Percentiles rank a stretch among this genome's conserved stretches.
These are phyloP conservation scores for Watsonalla binaria DNA, from an alignment of 2,888 invertebrate genomes.

Conservation along the genomic window DNA sequence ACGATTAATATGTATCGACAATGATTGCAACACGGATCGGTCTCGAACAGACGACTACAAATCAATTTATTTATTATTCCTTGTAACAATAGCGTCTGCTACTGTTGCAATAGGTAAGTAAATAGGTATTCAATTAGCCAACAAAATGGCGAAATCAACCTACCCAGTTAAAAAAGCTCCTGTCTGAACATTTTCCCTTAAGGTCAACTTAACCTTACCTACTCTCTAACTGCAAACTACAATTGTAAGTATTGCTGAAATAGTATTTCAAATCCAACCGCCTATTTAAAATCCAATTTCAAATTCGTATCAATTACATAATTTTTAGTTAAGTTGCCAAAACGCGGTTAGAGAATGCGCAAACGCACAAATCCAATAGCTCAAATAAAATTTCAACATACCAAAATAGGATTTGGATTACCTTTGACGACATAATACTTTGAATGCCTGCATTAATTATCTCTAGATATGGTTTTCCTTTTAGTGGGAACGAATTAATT, in stretches of 20 bases:
- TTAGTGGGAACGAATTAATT: not conserved
- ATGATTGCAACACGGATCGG: not conserved
- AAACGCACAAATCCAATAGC: not conserved
- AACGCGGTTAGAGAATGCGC: not conserved
- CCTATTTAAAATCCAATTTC: no score
- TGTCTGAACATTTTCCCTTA: no score
- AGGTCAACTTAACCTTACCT: not conserved
- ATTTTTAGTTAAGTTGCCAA: not conserved
- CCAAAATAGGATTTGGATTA: not conserved
- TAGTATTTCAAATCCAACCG: no score
- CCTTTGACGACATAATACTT: not conserved
- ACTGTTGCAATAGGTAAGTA: not conserved
- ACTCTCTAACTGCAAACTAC: no score
- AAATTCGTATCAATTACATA: not conserved
- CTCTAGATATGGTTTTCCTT: not conserved
- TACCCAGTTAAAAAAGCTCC: not conserved
- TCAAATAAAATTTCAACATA: not conserved
- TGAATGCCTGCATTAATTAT: not conserved
- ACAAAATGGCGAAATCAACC: not conserved
- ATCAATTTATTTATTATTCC: slow-evolving; percentile 1
- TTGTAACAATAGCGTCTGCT: not conserved
- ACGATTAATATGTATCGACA: no score
- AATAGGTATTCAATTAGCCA: no score
- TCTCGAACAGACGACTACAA: not conserved
- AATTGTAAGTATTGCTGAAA: no score